A percentile compares a stretch with the other conserved stretches of the same genome.
phyloP scores from a whole-genome alignment of 2,797 vertebrate genomes.

The Columba guinea region DNA sequence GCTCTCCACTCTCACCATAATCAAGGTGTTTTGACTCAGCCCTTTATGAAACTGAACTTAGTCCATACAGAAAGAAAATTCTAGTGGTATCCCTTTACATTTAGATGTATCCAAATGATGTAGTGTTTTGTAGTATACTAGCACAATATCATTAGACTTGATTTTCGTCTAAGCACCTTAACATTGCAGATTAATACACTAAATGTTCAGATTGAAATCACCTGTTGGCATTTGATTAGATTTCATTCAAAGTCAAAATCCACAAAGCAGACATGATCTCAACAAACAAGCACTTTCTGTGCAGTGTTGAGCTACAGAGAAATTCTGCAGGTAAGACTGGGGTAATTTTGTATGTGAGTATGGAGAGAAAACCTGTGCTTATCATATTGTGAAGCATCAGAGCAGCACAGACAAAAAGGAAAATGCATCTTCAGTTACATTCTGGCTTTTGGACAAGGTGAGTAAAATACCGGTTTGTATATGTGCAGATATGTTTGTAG shows the following conservation, averaged over 20 bases:
- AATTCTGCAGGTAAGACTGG: not conserved
- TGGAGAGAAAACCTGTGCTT: not conserved
- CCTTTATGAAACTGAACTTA: not conserved
- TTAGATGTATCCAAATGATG: not conserved
- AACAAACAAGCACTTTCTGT: not conserved
- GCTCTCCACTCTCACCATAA: not conserved
- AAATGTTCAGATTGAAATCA: not conserved
- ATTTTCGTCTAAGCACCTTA: not conserved
- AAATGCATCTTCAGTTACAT: not conserved
- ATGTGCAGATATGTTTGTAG: not conserved
- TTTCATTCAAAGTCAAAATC: not conserved
- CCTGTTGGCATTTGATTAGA: not conserved
- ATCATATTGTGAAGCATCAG: not conserved
- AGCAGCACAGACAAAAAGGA: not conserved
- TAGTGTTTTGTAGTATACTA: not conserved
- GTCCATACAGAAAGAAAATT: not conserved
- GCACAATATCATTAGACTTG: not conserved
- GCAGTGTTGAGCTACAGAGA: not conserved
- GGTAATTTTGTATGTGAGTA: not conserved
- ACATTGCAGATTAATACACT: not conserved
- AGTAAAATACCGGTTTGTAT: not conserved
- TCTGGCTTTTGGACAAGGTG: not conserved
- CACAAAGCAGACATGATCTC: not conserved
- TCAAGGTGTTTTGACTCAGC: not conserved
- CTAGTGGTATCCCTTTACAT: not conserved